phyloP scores from a whole-genome alignment of 1,140 invertebrate genomes.

The Drosophila sturtevanti region DNA sequence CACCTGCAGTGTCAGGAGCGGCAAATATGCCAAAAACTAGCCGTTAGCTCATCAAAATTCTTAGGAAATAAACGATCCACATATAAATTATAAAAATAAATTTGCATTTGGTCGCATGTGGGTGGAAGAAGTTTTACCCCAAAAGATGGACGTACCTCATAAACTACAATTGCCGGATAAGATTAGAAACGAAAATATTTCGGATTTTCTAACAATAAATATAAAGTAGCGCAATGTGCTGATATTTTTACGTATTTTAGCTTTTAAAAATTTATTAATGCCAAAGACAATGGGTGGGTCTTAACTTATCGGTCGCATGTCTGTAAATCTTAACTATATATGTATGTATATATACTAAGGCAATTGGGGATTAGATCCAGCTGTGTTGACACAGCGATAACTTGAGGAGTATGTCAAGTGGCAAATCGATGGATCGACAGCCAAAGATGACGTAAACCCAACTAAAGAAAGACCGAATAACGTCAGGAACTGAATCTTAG shows the following conservation, averaged over 20 bases:
- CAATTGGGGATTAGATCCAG: neutral
- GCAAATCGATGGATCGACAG: neutral
- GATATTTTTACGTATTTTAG: neutral
- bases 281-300: conserved; percentile 36
- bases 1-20: neutral
- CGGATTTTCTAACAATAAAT: conserved; percentile 62
- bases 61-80: neutral
- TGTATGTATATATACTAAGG: neutral
- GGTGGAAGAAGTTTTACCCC: neutral
- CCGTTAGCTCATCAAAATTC: neutral
- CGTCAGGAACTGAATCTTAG: neutral
- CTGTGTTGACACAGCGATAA: neutral
- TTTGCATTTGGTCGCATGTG: conserved; percentile 4
- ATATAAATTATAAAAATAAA: conserved; percentile 30
- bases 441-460: neutral
- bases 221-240: neutral
- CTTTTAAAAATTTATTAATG: conserved; percentile 7
- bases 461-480: neutral
- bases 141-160: neutral
- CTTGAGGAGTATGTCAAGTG: neutral
- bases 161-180: conserved; percentile 41
- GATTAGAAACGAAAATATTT: conserved; percentile 46
- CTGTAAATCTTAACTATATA: neutral
- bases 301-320: neutral
- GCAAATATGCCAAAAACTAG: no score